Evolutionary conservation across 2,888 invertebrate species (phyloP), one percentile per base, ranked within the genome.

Genomic region (Tetropium fuscum): DNA sequence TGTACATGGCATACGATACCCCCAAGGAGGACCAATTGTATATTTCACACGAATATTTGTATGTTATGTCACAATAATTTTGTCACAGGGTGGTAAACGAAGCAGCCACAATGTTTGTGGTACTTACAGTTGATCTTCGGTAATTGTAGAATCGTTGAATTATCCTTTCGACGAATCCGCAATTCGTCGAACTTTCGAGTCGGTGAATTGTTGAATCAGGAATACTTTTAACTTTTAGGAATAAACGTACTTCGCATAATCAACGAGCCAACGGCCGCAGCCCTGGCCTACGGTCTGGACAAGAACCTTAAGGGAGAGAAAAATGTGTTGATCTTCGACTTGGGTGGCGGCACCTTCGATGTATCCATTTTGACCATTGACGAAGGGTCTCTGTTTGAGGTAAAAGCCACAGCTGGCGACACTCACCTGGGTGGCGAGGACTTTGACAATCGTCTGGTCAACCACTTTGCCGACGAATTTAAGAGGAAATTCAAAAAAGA

Each of bases 361-460:
- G 93, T 94, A 0, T 93, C 93, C 38, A 88, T 94, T 61, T 82
- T 94, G 43, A 90, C 91, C 44, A 93, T 94, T 76, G 92, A 92
- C 76, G 92, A 93, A 79, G 84, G 84, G 38, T 92, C 92, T 13
- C 92, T 93, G 78, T 93, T 94, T 81, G 93, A 93, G 1, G 94
- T 92, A 7, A 90, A 88, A 76, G 84, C 94, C 0, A 94, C 93
- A 0, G 91, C 92, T 20, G 93, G 93, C 15, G 93, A 94, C 75
- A 94, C 94, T 3, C 94, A 92, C 76, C 84, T 93, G 56, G 92
- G 92, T 11, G 92, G 91, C 7, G 91, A 91, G 78, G 88, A 91
- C 79, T 84, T 84, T 64, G 84, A 84, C 64, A 87, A 84, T 68
- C 81, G 86, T 10, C 73, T 88, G 70, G 87, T 87, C 4, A 83